These are phyloP conservation scores for Paragorgia papillata DNA, from an alignment of 92 coral and sea anemone genomes.

Conservation along the genomic window DNA sequence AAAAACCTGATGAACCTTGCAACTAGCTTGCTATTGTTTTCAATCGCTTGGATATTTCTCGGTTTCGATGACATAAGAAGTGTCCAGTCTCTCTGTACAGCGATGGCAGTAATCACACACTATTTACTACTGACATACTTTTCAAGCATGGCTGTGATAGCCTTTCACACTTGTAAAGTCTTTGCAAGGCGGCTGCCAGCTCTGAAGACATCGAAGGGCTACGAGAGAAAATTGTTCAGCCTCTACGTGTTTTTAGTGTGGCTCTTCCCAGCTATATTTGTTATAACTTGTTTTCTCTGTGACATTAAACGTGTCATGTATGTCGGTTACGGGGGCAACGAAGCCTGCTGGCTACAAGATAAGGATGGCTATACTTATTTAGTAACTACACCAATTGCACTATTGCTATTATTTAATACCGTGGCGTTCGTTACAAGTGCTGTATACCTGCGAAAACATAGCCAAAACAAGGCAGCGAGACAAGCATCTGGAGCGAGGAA, in stretches of 20 bases:
- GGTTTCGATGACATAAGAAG: slow-evolving; percentile 20
- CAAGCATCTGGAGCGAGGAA: slow-evolving; percentile 10
- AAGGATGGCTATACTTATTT: slow-evolving; percentile 34
- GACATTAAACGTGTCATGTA: slow-evolving; percentile 56
- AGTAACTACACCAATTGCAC: slow-evolving; percentile 53
- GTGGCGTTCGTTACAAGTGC: slow-evolving; percentile 63
- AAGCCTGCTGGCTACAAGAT: slow-evolving; percentile 59
- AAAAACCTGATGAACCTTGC: slow-evolving; percentile 51
- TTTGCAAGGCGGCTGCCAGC: slow-evolving; percentile 45
- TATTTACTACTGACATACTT: slow-evolving; percentile 59
- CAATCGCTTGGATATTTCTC: not conserved
- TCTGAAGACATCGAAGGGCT: not conserved
- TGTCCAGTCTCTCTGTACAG: slow-evolving; percentile 30
- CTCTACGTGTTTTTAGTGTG: slow-evolving; percentile 47
- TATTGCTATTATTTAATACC: slow-evolving; percentile 46
- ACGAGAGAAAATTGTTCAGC: not conserved
- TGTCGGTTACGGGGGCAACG: slow-evolving; percentile 58
- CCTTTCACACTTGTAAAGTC: slow-evolving; percentile 68
- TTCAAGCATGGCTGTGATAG: slow-evolving; percentile 74
- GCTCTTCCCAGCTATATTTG: slow-evolving; percentile 61
- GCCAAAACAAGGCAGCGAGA: slow-evolving; percentile 42
- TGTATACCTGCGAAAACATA: slow-evolving; percentile 58
- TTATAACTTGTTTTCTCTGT: slow-evolving; percentile 53
- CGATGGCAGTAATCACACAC: slow-evolving; percentile 55
- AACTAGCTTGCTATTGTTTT: slow-evolving; percentile 15